Evolutionary conservation across 1,140 invertebrate species (phyloP).

Genomic region (Drosophila bocqueti): DNA sequence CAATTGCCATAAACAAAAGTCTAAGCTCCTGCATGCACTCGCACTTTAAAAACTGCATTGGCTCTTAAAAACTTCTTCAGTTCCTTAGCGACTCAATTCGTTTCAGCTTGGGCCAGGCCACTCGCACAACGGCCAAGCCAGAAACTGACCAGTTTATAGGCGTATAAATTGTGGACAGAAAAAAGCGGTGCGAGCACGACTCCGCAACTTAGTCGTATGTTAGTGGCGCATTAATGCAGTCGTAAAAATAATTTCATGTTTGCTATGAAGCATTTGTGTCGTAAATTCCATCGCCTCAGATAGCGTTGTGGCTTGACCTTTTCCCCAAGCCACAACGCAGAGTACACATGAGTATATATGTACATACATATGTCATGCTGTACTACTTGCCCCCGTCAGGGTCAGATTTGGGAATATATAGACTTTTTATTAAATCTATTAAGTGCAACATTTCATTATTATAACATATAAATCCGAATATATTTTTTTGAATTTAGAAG

Average conservation of each 20-base stretch:
- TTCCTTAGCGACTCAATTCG: slow-evolving; percentile 5
- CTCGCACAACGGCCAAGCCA: slow-evolving; percentile 33
- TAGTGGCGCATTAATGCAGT: slow-evolving; percentile 63
- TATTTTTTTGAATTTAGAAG: not conserved
- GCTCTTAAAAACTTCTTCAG: slow-evolving; percentile 25
- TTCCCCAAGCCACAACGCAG: slow-evolving; percentile 21
- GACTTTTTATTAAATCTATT: not conserved
- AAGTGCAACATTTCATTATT: too few relatives aligned
- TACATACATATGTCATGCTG: too few relatives aligned
- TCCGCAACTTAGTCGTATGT: slow-evolving; percentile 53
- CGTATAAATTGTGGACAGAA: slow-evolving; percentile 57
- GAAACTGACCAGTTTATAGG: slow-evolving; percentile 60
- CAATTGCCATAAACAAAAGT: slow-evolving; percentile 71
- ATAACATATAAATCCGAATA: not conserved
- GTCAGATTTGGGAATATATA: not conserved
- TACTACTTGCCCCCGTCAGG: not conserved
- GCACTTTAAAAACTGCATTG: slow-evolving; percentile 48
- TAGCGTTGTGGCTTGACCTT: slow-evolving; percentile 51
- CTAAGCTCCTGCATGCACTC: slow-evolving; percentile 51
- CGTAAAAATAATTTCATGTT: slow-evolving; percentile 69
- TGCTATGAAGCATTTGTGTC: slow-evolving; percentile 57
- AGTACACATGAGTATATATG: slow-evolving; percentile 3
- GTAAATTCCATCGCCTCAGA: slow-evolving; percentile 54
- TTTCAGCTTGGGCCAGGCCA: slow-evolving; percentile 7
- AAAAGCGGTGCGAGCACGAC: slow-evolving; percentile 18